phyloP scores from a whole-genome alignment of 2,113 vertebrate genomes.

The Geothlypis trichas region DNA sequence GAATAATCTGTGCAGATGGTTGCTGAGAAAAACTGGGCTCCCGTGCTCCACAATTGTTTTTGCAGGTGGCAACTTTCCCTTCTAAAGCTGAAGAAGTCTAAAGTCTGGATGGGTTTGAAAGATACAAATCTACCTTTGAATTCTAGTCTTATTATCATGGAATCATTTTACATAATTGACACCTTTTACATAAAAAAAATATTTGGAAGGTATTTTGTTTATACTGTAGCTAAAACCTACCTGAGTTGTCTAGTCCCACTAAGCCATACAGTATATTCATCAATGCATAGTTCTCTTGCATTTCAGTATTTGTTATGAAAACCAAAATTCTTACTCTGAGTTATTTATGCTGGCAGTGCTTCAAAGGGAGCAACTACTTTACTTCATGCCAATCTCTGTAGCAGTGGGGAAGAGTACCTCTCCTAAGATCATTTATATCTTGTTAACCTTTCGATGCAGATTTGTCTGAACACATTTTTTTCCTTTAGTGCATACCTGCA shows the following conservation, averaged over 20 bases:
- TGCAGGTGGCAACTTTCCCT: constrained; percentile 49
- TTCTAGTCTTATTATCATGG: constrained; percentile 12
- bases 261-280: constrained; percentile 37
- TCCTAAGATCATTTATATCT: constrained; percentile 58
- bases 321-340: constrained; percentile 58
- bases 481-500: constrained; percentile 45
- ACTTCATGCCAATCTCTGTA: constrained; percentile 60
- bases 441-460: constrained; percentile 48
- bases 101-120: constrained; percentile 41
- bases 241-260: constrained; percentile 24
- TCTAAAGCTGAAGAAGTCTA: background rate
- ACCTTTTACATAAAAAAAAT: background rate
- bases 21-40: background rate
- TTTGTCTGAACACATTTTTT: constrained; percentile 66
- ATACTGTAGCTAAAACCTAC: constrained; percentile 27
- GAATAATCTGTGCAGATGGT: background rate
- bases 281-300: constrained; percentile 50
- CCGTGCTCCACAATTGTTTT: constrained; percentile 7
- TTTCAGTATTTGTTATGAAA: constrained; percentile 69
- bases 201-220: constrained; percentile 56
- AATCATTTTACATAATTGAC: constrained; percentile 39
- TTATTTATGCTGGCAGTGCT: constrained; percentile 66
- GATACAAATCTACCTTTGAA: constrained; percentile 14
- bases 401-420: constrained; percentile 56
- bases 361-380: constrained; percentile 56